phyloP scores from a whole-genome alignment of 2,113 vertebrate genomes.

The Turnix velox region DNA sequence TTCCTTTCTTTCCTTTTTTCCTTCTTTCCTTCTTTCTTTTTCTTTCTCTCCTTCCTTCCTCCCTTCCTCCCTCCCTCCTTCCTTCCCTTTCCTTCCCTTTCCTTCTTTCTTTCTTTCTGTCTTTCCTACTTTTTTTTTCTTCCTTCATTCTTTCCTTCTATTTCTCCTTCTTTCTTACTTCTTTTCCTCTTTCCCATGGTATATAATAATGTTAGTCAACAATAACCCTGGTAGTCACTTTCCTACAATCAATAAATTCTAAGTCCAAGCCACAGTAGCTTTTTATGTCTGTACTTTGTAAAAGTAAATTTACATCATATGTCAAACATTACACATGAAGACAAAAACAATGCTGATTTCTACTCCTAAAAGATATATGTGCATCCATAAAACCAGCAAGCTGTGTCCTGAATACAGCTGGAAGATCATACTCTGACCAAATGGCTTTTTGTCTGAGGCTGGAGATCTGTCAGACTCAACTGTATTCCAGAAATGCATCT shows the following conservation, averaged over 20 bases:
- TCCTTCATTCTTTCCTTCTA: background rate
- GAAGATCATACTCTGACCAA: slow-evolving; percentile 52
- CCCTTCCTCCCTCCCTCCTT: background rate
- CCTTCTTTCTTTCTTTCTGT: background rate
- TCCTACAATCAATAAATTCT: slow-evolving; percentile 57
- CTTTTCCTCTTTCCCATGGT: background rate
- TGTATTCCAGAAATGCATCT: slow-evolving; percentile 37
- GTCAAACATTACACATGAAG: slow-evolving; percentile 65
- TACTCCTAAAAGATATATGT: slow-evolving; percentile 52
- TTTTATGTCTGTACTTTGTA: slow-evolving; percentile 57
- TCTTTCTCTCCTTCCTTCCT: background rate
- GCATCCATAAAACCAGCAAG: slow-evolving; percentile 60
- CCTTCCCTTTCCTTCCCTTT: too few species aligned
- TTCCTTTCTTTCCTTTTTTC: background rate
- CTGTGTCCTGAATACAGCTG: slow-evolving; percentile 56
- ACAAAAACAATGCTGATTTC: slow-evolving; percentile 57
- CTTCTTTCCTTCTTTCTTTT: background rate
- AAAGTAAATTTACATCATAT: slow-evolving; percentile 70
- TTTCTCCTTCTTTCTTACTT: background rate
- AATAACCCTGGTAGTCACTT: slow-evolving; percentile 39
- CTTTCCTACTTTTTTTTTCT: too few species aligned
- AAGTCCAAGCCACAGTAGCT: slow-evolving; percentile 54
- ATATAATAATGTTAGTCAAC: slow-evolving; percentile 2
- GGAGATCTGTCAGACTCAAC: slow-evolving; percentile 12
- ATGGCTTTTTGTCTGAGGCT: slow-evolving; percentile 32